Evolutionary conservation across 2,888 invertebrate genomes (phyloP).

Genomic region (Eupithecia insigniata): DNA sequence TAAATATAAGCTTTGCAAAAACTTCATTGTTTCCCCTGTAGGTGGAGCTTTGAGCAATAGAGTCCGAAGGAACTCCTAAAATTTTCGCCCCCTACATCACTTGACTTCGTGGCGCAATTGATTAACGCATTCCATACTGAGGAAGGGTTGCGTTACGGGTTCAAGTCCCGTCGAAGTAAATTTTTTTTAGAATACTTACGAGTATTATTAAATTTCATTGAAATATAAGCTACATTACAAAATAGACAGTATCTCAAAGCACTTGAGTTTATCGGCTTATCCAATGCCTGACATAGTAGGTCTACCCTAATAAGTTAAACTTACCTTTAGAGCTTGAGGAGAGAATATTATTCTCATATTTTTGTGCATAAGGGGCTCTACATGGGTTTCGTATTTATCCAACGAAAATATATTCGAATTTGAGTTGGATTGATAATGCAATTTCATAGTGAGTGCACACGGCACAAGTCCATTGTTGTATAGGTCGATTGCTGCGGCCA

Average conservation of each 20-base stretch:
- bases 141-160: too few species aligned
- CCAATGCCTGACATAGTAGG: neutral
- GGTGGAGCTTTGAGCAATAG: too few species aligned
- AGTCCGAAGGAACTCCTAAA: too few species aligned
- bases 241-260: neutral
- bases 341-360: slow-evolving; percentile 71
- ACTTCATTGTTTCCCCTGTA: too few species aligned
- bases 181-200: too few species aligned
- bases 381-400: slow-evolving; percentile 72
- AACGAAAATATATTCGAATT: slow-evolving; percentile 67
- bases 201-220: too few species aligned
- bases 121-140: too few species aligned
- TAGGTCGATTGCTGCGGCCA: slow-evolving; percentile 66
- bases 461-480: slow-evolving; percentile 79
- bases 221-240: neutral
- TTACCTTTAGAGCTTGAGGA: slow-evolving; percentile 71
- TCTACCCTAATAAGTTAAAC: neutral
- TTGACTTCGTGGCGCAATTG: too few species aligned
- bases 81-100: too few species aligned
- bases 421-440: slow-evolving; percentile 70
- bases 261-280: neutral
- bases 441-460: slow-evolving; percentile 67
- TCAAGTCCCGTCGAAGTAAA: too few species aligned
- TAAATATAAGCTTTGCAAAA: too few species aligned
- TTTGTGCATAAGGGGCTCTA: slow-evolving; percentile 75